Percentiles rank a stretch among this genome's conserved stretches.
phyloP scores from a whole-genome alignment of 2,797 vertebrate genomes.

The Rallus crepitans region DNA sequence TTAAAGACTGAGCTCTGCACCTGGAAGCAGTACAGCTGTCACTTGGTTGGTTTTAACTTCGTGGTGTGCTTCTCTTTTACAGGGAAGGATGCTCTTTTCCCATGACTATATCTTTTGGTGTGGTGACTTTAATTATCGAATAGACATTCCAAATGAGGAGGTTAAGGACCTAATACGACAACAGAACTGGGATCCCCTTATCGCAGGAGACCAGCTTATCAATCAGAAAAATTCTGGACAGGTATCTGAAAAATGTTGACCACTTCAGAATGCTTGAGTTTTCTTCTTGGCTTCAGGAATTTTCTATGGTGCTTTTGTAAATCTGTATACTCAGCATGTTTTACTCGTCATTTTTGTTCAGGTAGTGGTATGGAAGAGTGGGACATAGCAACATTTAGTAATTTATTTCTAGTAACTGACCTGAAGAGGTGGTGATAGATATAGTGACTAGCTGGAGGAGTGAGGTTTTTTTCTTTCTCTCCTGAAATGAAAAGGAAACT shows the following conservation, averaged over 20 bases:
- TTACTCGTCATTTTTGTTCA: background rate
- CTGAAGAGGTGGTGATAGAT: background rate
- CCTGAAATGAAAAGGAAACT: background rate
- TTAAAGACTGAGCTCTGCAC: background rate
- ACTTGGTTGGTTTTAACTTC: background rate
- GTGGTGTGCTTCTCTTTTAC: background rate
- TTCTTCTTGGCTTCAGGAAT: background rate
- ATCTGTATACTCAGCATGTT: background rate
- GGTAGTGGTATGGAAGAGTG: background rate
- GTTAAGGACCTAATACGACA: slow-evolving; percentile 95
- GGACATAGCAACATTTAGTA: background rate
- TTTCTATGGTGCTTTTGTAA: background rate
- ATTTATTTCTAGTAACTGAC: background rate
- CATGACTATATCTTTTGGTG: slow-evolving; percentile 99
- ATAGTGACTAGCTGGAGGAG: background rate
- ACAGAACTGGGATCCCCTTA: slow-evolving; percentile 93
- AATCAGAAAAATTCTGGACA: slow-evolving; percentile 93
- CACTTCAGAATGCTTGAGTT: background rate
- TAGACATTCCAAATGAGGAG: slow-evolving; percentile 94
- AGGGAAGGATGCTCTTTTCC: slow-evolving; percentile 96
- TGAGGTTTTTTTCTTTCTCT: background rate
- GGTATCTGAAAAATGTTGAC: slow-evolving; percentile 75
- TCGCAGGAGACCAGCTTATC: slow-evolving; percentile 93
- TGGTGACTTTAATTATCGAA: slow-evolving; percentile 98
- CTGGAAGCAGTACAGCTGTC: background rate